A percentile compares a stretch with the other conserved stretches of the same genome.
These are phyloP conservation scores for Macroramphosus scolopax DNA, from an alignment of 2,797 vertebrate genomes.

Conservation along the genomic window DNA sequence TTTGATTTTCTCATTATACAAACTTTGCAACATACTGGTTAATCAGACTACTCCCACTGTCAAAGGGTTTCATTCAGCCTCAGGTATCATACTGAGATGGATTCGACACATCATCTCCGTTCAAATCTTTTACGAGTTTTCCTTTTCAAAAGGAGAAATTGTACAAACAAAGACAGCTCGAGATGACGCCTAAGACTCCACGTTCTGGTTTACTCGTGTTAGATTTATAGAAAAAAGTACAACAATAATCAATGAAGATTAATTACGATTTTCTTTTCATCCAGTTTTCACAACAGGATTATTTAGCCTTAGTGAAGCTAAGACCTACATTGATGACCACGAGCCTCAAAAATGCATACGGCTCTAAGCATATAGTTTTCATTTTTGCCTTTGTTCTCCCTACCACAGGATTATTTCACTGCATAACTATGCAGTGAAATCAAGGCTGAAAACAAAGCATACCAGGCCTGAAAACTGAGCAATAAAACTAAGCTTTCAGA, in stretches of 20 bases:
- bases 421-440: slow-evolving; percentile 77
- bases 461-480: slow-evolving; percentile 51
- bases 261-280: background rate
- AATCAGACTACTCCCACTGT: slow-evolving; percentile 15
- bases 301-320: slow-evolving; percentile 15
- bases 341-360: slow-evolving; percentile 37
- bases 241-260: no score
- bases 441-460: slow-evolving; percentile 65
- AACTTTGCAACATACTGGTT: slow-evolving; percentile 7
- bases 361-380: slow-evolving; percentile 48
- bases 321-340: slow-evolving; percentile 41
- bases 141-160: background rate
- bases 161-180: no score
- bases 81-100: slow-evolving; percentile 4
- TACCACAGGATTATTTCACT: slow-evolving; percentile 66
- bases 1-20: slow-evolving; percentile 22
- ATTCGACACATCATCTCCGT: slow-evolving; percentile 1
- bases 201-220: no score
- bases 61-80: slow-evolving; percentile 1
- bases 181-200: no score
- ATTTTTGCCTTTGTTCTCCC: slow-evolving; percentile 21
- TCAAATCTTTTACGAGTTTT: background rate
- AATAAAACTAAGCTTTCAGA: slow-evolving; percentile 70
- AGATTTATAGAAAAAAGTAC: no score
- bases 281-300: slow-evolving; percentile 12